Base-by-base conservation (phyloP, 2,888 invertebrate genomes). In the Himalopsyche tibetana region DNA sequence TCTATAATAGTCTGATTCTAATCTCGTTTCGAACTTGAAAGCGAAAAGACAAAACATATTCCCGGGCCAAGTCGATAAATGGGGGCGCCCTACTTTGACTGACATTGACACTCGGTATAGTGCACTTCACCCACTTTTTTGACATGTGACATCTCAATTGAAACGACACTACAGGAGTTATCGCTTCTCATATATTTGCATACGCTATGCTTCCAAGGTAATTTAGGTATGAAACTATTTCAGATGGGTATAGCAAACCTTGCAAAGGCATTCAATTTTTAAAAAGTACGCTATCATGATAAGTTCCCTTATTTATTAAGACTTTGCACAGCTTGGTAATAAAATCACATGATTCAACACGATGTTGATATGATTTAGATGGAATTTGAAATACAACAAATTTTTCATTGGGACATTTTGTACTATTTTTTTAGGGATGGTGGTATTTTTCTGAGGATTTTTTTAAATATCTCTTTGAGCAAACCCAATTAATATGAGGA, bases 81-180 rank as follows among this genome's bases (percentile, higher is more conserved):
- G 74, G 38, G 74, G 74, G 74, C 74, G 74, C 28, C 74, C 74
- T 15, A 74, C 74, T n/a, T 74, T 15, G 19, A 15, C 74, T 36
- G 74, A 74, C 74, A 74, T 74, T 74, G 74, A 74, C 19, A 74
- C 74, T 74, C 11, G 74, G 19, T 36, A 74, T 19, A 36, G 11
- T 38, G 74, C 74, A 74, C 74, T 74, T 74, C 74, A 74, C 74
- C 74, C 19, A 74, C 74, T 74, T 74, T 36, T 74, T 36, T 74
- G 36, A 74, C 38, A 28, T 15, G 36, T 36, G 36, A 36, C 74
- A 74, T 36, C 36, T 74, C 74, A 74, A 74, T 38, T 74, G 74
- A 15, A 74, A 36, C 9, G 36, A 19, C 28, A 74, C 36, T 36
- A 74, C 74, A 74, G 74, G 36, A 74, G 74, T 74, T 74, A 63